Evolutionary conservation across 2,113 vertebrate genomes (phyloP), one percentile per base, ranked within the genome.

Genomic region (Pedetes capensis): DNA sequence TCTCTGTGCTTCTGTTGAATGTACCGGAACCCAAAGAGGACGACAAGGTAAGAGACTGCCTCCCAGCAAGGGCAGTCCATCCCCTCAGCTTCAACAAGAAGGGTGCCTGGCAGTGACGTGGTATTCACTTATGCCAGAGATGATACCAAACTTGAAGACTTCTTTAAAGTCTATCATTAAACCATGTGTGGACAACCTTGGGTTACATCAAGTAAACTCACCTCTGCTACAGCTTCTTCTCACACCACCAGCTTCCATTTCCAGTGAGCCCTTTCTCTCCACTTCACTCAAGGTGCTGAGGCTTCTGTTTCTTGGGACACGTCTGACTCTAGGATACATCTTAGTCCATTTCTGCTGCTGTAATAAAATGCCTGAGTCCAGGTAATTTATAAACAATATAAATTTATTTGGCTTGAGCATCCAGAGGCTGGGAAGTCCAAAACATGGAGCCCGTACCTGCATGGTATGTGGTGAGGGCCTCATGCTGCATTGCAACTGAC

Each of bases 11-110:
- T 93, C 96, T 91, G 81, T 93, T 83, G 96, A 97, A 97, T 53
- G 82, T 97, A 96, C 94, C 97, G 90, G 97, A 98, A 49, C 96
- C 97, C 94, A 92, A 13, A 7, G 27, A 98, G 97, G 95, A 94
- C 82, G 14, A 10, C 47, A 95, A 96, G 90, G 95, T 64, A 88
- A 95, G 81, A 96, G 96, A 90, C 27, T 94, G 87, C 89, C 95
- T 87, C 42, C 94, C 76, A 84, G 78, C 87, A 95, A 89, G 93
- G 68, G 87, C 95, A 86, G 93, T 97, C 96, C 92, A 55, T 81
- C 97, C 96, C 97, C 96, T 94, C 78, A 68, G 83, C 95, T 96
- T 95, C 89, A 80, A 89, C 94, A 97, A 95, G 95, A 93, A 94
- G 76, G 8, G 5, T 57, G 94, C 74, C 37, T 96, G 95, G 92